Conservation (phyloP, 2,888 invertebrate species). For the Trissolcus japonicus region DNA sequence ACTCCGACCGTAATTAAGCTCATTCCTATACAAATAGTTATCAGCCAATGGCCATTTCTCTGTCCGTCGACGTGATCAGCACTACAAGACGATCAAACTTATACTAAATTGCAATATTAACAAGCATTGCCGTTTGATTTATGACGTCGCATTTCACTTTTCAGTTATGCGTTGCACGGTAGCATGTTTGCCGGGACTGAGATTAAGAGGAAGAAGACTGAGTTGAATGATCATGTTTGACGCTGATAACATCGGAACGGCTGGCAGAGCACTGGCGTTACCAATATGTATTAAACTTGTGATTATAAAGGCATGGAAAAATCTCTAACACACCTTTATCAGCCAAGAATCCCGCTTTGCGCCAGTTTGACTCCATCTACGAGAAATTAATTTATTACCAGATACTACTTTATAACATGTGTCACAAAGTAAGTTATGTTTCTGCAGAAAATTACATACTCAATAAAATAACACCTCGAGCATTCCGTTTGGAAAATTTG, state of each 20-base stretch:
- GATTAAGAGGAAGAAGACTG: constrained; percentile 49
- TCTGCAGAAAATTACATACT: too few species aligned
- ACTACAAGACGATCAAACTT: constrained; percentile 1
- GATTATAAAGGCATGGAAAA: constrained; percentile 38
- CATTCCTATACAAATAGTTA: constrained; percentile 13
- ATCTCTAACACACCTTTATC: constrained; percentile 26
- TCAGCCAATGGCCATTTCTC: not conserved
- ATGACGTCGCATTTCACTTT: constrained; percentile 52
- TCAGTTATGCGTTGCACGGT: constrained; percentile 27
- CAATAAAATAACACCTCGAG: not conserved
- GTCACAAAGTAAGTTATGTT: constrained; percentile 2
- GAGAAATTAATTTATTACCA: constrained; percentile 41
- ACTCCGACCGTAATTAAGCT: constrained; percentile 13
- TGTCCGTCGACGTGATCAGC: not conserved
- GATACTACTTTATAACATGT: constrained; percentile 27
- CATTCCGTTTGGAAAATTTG: not conserved
- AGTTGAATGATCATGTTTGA: constrained; percentile 54
- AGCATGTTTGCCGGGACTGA: constrained; percentile 45
- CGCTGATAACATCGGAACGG: constrained; percentile 48
- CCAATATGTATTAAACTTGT: constrained; percentile 36
- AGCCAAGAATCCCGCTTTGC: constrained; percentile 21
- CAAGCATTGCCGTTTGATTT: constrained; percentile 38
- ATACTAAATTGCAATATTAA: constrained; percentile 31
- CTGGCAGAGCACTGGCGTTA: constrained; percentile 28
- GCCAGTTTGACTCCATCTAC: constrained; percentile 14